Percentiles rank a stretch among this genome's conserved stretches.
Evolutionary conservation across 2,888 invertebrate species (phyloP).

Genomic region (Conistra vaccinii): DNA sequence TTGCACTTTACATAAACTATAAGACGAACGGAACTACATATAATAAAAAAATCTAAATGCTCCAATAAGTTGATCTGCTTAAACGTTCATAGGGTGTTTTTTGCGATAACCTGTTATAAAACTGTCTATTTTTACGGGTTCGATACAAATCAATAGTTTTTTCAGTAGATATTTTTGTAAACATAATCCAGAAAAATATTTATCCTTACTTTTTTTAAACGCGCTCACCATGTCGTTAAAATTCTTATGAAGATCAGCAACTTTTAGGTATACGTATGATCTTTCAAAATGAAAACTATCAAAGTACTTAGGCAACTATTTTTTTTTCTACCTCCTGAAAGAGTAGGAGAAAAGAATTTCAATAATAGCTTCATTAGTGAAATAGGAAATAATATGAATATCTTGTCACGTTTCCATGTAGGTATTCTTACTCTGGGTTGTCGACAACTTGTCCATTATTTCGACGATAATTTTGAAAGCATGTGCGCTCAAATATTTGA

Average conservation of each 20-base stretch:
- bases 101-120: constrained; percentile 41
- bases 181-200: not conserved
- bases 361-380: not conserved
- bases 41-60: constrained; percentile 38
- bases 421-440: constrained; percentile 1
- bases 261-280: not conserved
- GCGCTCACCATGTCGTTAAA: not conserved
- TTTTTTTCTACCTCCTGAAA: not conserved
- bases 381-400: not conserved
- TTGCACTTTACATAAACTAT: constrained; percentile 42
- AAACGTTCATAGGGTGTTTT: constrained; percentile 44
- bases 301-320: not conserved
- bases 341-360: not conserved
- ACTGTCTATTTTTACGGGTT: constrained; percentile 41
- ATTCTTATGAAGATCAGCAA: constrained; percentile 10
- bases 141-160: constrained; percentile 17
- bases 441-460: constrained; percentile 19
- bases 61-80: constrained; percentile 32
- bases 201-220: not conserved
- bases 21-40: constrained; percentile 17
- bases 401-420: constrained; percentile 3
- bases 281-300: not conserved
- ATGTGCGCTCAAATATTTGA: constrained; percentile 46
- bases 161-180: constrained; percentile 15
- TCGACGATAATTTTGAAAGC: constrained; percentile 23